Percentiles rank a stretch among this genome's conserved stretches.
These are phyloP conservation scores for Allobates femoralis DNA, from an alignment of 2,797 vertebrate genomes.

Conservation along the genomic window DNA sequence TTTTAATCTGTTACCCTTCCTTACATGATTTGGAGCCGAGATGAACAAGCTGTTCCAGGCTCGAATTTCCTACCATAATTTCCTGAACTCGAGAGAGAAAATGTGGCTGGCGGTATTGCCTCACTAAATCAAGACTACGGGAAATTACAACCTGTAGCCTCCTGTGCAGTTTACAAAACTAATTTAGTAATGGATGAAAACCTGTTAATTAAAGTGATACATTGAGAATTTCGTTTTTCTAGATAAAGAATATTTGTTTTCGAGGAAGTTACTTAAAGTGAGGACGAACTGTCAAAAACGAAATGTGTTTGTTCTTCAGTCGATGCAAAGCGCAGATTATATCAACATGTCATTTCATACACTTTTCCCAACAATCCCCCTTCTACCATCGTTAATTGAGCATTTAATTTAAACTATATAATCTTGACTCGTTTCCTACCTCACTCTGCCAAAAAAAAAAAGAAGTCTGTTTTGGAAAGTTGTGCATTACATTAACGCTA, in stretches of 20 bases:
- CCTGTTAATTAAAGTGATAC: constrained; percentile 11
- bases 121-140: not conserved
- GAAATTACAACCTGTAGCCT: constrained; percentile 8
- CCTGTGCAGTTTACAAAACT: constrained; percentile 1
- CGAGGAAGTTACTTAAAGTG: constrained; percentile 2
- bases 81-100: not conserved
- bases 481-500: constrained; percentile 61
- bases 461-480: constrained; percentile 61
- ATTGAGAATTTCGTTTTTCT: not conserved
- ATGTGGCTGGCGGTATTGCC: not conserved
- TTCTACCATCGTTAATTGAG: constrained; percentile 59
- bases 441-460: constrained; percentile 61
- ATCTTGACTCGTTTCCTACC: constrained; percentile 59
- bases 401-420: constrained; percentile 63
- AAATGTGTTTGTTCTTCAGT: constrained; percentile 48
- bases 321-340: constrained; percentile 15
- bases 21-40: constrained; percentile 21
- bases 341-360: constrained; percentile 49
- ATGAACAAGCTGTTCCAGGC: constrained; percentile 25
- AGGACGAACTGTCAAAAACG: constrained; percentile 36
- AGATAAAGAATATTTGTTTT: constrained; percentile 21
- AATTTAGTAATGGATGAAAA: constrained; percentile 8
- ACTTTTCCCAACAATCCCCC: constrained; percentile 24
- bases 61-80: constrained; percentile 1
- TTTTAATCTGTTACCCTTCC: constrained; percentile 40